Percentiles rank a stretch among this genome's conserved stretches.
Conservation (phyloP, 1,140 invertebrate species). For the Sipha flava region DNA sequence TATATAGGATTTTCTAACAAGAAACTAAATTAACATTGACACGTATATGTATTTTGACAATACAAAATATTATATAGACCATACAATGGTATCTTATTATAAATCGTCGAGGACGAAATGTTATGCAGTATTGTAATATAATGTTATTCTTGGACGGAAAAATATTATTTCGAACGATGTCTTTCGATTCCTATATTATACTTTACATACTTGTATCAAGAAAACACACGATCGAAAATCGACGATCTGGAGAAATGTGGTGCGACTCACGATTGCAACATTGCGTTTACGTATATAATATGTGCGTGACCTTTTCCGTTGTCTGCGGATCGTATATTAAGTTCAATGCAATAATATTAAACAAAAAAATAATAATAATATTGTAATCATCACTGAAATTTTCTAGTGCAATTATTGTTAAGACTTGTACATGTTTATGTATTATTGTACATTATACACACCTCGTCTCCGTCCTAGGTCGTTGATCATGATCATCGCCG, state of each 20-base stretch:
- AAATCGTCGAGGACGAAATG: background rate
- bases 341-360: background rate
- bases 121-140: background rate
- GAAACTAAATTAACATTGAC: conserved; percentile 7
- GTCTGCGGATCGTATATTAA: background rate
- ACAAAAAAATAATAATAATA: background rate
- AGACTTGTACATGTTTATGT: too few relatives aligned
- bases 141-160: background rate
- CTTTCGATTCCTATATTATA: too few relatives aligned
- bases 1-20: background rate
- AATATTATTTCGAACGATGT: background rate
- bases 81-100: background rate
- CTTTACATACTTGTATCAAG: too few relatives aligned
- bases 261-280: too few relatives aligned
- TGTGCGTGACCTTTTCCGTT: background rate
- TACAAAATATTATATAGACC: background rate
- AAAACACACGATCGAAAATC: background rate
- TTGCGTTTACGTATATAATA: background rate
- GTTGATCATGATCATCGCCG: background rate
- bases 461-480: background rate
- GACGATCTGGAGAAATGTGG: background rate
- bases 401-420: background rate
- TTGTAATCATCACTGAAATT: background rate
- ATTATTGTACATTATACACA: background rate
- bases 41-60: background rate